Base-by-base conservation (phyloP, 1,140 invertebrate genomes). In the Listronotus bonariensis region DNA sequence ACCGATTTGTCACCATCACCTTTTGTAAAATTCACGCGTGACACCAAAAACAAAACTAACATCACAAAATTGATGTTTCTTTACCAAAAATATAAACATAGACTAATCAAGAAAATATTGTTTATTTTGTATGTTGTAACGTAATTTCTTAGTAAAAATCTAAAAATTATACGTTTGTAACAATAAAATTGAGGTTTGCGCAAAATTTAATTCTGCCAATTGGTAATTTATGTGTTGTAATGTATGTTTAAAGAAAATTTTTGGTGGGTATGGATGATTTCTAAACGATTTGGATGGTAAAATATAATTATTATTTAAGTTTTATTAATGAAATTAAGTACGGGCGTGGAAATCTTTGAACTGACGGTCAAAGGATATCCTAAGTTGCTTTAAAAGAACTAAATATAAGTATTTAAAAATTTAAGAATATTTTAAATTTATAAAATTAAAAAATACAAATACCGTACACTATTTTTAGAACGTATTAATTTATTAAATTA, bases 141-240 rank as follows among this genome's bases (percentile, higher is more conserved):
- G 9, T 62, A 53, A 62, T 62, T 62, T 62, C 59, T 53, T 10
- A 41, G 59, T 62, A 62, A 62, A 62, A 62, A 53, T 45, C 49
- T 53, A 43, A 53, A 60, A 60, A 62, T 62, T 62, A 62, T 31
- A 52, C 53, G 26, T 43, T 26, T 40, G n/a, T 12, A 45, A 62
- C 59, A 62, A 52, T 62, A 36, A 36, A 36, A 36, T 36, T 36
- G 34, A 36, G 57, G 32, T 32, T 60, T 60, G 57, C 57, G 46
- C 9, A 60, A 60, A 59, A 1, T 6, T 54, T 59, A 51, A 58
- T 34, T 14, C 14, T 51, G 32, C 18, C 38, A 46, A 62, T 53
- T 40, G 59, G 59, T 45, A 62, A 53, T 62, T 62, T 43, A 34
- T 18, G 11, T 43, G 52, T 60, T 18, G 34, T n/a, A 18, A n/a